Conservation (phyloP, 2,113 vertebrate species). For the Petromus typicus region DNA sequence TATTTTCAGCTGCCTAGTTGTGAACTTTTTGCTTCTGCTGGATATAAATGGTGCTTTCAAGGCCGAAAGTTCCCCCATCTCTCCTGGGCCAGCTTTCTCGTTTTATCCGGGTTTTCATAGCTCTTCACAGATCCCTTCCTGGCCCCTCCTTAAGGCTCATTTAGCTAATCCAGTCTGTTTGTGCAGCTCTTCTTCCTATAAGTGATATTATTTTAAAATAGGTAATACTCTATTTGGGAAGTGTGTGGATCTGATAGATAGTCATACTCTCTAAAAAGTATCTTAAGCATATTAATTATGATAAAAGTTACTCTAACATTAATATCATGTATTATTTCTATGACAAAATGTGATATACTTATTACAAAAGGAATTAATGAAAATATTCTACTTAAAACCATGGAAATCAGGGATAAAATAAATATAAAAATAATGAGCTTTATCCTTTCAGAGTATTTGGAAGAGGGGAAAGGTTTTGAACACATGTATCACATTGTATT, state of each 20-base stretch:
- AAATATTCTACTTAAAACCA: not conserved
- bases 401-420: not conserved
- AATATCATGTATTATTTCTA: not conserved
- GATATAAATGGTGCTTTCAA: not conserved
- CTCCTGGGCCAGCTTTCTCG: not conserved
- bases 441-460: not conserved
- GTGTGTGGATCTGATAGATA: not conserved
- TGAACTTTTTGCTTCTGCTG: not conserved
- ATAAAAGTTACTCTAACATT: not conserved
- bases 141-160: not conserved
- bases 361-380: not conserved
- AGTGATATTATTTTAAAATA: not conserved
- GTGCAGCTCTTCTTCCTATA: not conserved
- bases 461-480: not conserved
- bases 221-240: not conserved
- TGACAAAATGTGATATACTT: not conserved
- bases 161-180: not conserved
- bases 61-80: not conserved
- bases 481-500: not conserved
- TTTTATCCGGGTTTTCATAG: not conserved
- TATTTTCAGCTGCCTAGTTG: not conserved
- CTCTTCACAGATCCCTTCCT: not conserved
- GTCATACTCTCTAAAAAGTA: not conserved
- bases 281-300: not conserved
- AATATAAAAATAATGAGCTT: not conserved